Percentiles rank a stretch among this genome's conserved stretches.
These are phyloP conservation scores for Leptosomus discolor DNA, from an alignment of 2,113 vertebrate genomes.

Conservation along the genomic window DNA sequence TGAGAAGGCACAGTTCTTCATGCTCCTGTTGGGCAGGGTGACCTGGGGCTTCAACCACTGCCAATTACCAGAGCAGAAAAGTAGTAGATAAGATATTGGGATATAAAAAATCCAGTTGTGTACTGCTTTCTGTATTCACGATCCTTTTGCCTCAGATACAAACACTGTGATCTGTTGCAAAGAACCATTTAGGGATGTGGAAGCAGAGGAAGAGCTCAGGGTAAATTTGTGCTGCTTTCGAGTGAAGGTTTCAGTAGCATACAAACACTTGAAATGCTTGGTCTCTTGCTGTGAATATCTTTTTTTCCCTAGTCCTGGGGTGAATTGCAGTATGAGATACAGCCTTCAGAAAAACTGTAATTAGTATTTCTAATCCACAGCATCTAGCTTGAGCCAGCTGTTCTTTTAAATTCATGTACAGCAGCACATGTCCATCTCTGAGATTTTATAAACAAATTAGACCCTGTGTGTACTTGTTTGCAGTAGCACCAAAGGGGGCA, in stretches of 20 bases:
- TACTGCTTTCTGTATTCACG: background rate
- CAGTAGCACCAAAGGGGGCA: background rate
- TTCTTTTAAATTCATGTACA: slow-evolving; percentile 16
- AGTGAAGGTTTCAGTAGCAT: background rate
- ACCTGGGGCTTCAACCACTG: background rate
- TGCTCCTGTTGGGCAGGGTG: background rate
- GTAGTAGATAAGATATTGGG: background rate
- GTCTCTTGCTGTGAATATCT: background rate
- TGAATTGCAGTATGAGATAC: background rate
- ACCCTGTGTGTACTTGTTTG: background rate
- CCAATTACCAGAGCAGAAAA: background rate
- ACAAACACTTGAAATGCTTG: background rate
- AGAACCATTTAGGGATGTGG: background rate
- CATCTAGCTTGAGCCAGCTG: background rate
- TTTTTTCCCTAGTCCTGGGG: background rate
- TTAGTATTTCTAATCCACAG: slow-evolving; percentile 4
- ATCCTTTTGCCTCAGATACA: background rate
- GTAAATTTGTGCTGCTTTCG: background rate
- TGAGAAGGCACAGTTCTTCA: background rate
- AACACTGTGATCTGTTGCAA: background rate
- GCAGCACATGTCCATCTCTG: background rate
- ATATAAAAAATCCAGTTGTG: background rate
- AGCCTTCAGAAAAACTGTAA: slow-evolving; percentile 45
- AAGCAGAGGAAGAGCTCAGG: background rate
- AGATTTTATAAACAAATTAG: background rate